A percentile compares a stretch with the other conserved stretches of the same genome.
Conservation (phyloP, 2,888 invertebrate genomes). For the Cheilosia vernalis region DNA sequence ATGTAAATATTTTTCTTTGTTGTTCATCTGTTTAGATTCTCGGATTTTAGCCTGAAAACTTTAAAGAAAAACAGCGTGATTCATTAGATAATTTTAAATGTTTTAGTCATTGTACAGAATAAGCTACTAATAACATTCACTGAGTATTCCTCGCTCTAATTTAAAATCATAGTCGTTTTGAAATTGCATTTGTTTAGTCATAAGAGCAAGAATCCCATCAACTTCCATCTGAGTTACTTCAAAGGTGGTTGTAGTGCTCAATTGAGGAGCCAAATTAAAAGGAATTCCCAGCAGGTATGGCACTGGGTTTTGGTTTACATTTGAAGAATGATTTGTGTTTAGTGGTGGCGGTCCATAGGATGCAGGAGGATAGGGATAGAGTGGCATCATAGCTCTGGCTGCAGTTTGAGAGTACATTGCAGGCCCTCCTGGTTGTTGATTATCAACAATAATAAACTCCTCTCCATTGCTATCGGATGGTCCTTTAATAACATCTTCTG, state of each 20-base stretch:
- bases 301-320: conserved; percentile 71
- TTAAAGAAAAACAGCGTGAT: too few species aligned
- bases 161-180: conserved; percentile 79
- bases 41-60: too few species aligned
- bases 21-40: too few species aligned
- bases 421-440: conserved; percentile 76
- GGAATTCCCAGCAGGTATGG: conserved; percentile 81
- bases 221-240: conserved; percentile 80
- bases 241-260: conserved; percentile 77
- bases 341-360: conserved; percentile 37
- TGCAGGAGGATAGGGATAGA: conserved; percentile 65
- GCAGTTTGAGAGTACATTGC: conserved; percentile 77
- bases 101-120: background rate
- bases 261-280: conserved; percentile 79
- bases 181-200: conserved; percentile 80
- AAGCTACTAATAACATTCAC: conserved; percentile 77
- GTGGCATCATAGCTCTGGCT: conserved; percentile 37
- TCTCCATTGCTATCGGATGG: conserved; percentile 76
- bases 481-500: conserved; percentile 77
- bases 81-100: too few species aligned
- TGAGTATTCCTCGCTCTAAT: conserved; percentile 80
- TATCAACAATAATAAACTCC: conserved; percentile 81
- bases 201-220: conserved; percentile 80
- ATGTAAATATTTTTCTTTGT: too few species aligned
- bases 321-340: conserved; percentile 9